Base-by-base conservation (phyloP, 2,888 invertebrate genomes). In the Lepidocyrtoides sp. region DNA sequence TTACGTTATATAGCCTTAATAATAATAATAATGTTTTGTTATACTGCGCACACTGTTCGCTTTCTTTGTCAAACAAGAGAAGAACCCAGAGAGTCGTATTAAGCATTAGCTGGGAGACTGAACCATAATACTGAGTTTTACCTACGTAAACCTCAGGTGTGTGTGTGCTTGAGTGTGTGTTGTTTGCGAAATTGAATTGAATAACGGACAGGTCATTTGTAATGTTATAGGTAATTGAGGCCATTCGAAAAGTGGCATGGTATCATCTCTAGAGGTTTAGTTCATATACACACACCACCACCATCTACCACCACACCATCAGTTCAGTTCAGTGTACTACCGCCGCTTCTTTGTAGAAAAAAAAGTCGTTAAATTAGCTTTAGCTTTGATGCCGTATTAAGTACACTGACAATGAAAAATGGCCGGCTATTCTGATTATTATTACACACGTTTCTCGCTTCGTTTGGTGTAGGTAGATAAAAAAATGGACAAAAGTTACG, bases 151-250 rank as follows among this genome's bases (percentile, higher is more conserved):
- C 20, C 72, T 44, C 23, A 44, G 72, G 3, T 23, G 23, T 23
- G 36, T 66, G n/a, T 2, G 8, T n/a, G n/a, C n/a, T n/a, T 20
- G 23, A 17, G 14, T 7, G 14, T 63, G 69, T 36, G 69, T 60
- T 66, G 66, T 29, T 66, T 66, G 66, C 32, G 32, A 66, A 51
- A 32, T 36, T 41, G 54, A 84, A 84, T 69, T 84, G 84, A 84
- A 84, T 84, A 84, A 84, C 84, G 84, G 84, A 84, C 69, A 84
- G 84, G 84, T 84, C 84, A 84, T 84, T 84, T 84, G 84, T 84
- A 84, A 84, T 66, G 66, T 69, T 69, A 29, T 69, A 84, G 84
- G 84, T 69, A 66, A 84, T 84, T 84, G 66, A 48, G 84, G 84
- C 29, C 84, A 84, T 48, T 66, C 20, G 36, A n/a, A 81, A 41